phyloP scores from a whole-genome alignment of 2,888 invertebrate genomes.

The Trissolcus japonicus region DNA sequence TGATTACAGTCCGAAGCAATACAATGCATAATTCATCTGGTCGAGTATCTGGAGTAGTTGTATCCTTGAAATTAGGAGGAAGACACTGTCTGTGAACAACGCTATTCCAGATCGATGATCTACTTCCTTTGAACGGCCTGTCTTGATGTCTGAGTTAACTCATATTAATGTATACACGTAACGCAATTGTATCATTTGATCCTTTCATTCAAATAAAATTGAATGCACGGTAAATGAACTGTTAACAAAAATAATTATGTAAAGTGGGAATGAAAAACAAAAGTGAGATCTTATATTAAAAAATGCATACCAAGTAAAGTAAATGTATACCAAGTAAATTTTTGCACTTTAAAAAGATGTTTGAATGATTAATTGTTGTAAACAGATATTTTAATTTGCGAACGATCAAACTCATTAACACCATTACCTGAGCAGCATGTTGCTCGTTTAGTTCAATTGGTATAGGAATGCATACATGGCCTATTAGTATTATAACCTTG shows the following conservation, averaged over 20 bases:
- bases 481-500: conserved; percentile 62
- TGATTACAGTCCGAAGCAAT: conserved; percentile 14
- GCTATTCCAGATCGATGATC: conserved; percentile 33
- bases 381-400: background rate
- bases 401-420: conserved; percentile 7
- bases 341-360: background rate
- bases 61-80: conserved; percentile 37
- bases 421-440: conserved; percentile 12
- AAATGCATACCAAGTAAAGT: background rate
- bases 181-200: too few relatives aligned
- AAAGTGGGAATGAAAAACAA: too few relatives aligned
- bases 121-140: conserved; percentile 27
- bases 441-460: conserved; percentile 21
- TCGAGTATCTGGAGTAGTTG: conserved; percentile 22
- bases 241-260: too few relatives aligned
- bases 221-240: too few relatives aligned
- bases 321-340: background rate
- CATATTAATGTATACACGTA: conserved; percentile 27
- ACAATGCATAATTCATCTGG: conserved; percentile 28
- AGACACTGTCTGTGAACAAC: conserved; percentile 24
- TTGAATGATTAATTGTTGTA: background rate
- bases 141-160: conserved; percentile 13
- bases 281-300: too few relatives aligned
- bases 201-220: too few relatives aligned
- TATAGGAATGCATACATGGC: conserved; percentile 29